Evolutionary conservation across 2,113 vertebrate genomes (phyloP).

Genomic region (Charina bottae): DNA sequence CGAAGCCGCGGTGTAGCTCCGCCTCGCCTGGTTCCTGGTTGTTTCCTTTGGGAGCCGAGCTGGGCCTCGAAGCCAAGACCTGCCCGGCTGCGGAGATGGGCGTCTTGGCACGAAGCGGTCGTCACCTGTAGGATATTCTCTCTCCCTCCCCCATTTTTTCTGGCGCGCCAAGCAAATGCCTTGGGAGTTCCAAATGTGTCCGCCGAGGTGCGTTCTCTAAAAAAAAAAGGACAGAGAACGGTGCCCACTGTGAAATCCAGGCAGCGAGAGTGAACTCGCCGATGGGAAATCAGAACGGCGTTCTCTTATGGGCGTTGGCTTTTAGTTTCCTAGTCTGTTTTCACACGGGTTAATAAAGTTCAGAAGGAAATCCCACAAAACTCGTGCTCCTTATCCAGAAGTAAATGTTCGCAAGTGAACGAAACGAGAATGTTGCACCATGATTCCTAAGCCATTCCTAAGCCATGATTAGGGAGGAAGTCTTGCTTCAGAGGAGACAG

Average conservation of each 20-base stretch:
- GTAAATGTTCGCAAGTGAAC: neutral
- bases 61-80: neutral
- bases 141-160: neutral
- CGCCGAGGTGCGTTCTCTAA: neutral
- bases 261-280: neutral
- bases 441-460: neutral
- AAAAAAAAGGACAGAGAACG: neutral
- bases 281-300: conserved; percentile 9
- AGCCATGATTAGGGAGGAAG: neutral
- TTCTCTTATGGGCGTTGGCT: neutral
- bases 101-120: neutral
- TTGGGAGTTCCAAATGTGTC: neutral
- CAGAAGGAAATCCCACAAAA: neutral
- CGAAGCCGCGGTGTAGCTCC: neutral
- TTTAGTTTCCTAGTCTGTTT: neutral
- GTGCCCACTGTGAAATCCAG: neutral
- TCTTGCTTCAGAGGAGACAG: neutral
- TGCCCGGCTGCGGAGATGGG: no score
- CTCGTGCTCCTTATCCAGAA: neutral
- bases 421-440: neutral
- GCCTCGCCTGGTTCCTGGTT: conserved; percentile 1
- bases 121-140: conserved; percentile 39
- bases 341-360: neutral
- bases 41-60: neutral
- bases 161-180: neutral